These are phyloP conservation scores for Corydoras maculifer DNA, from an alignment of 2,113 vertebrate genomes.

Conservation along the genomic window DNA sequence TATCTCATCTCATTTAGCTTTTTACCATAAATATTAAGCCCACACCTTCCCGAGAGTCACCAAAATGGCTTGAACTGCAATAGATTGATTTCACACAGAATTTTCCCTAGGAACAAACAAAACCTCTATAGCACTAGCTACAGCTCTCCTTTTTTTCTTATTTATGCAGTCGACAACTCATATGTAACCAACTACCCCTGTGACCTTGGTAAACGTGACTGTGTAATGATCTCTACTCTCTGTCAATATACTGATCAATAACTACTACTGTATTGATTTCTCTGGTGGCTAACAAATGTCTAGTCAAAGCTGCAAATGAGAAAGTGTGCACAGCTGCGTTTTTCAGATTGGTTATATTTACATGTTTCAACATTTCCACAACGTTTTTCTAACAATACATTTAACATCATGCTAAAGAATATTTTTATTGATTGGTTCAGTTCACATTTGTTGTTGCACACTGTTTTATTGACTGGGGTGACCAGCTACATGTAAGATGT, in stretches of 20 bases:
- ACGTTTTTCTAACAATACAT: background rate
- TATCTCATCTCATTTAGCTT: background rate
- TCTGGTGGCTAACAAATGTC: conserved; percentile 8
- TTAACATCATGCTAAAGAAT: background rate
- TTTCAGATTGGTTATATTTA: conserved; percentile 2
- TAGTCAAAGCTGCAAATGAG: conserved; percentile 11
- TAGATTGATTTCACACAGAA: background rate
- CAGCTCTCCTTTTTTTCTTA: background rate
- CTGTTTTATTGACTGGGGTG: conserved; percentile 1
- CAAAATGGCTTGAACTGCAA: background rate
- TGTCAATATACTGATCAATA: conserved; percentile 34
- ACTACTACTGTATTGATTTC: conserved; percentile 28
- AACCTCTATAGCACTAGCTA: background rate
- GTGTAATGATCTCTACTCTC: conserved; percentile 29
- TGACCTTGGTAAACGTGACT: conserved; percentile 34
- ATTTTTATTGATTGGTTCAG: background rate
- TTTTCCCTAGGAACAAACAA: no score
- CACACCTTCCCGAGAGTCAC: no score
- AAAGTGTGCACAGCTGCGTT: conserved; percentile 9
- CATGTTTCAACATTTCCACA: background rate
- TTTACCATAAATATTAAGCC: no score
- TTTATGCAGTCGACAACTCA: background rate
- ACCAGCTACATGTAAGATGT: conserved; percentile 1
- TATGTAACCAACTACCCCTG: conserved; percentile 6
- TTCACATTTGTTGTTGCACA: background rate